A percentile compares a stretch with the other conserved stretches of the same genome.
These are phyloP conservation scores for Callocephalon fimbriatum DNA, from an alignment of 2,113 vertebrate species.

Conservation along the genomic window DNA sequence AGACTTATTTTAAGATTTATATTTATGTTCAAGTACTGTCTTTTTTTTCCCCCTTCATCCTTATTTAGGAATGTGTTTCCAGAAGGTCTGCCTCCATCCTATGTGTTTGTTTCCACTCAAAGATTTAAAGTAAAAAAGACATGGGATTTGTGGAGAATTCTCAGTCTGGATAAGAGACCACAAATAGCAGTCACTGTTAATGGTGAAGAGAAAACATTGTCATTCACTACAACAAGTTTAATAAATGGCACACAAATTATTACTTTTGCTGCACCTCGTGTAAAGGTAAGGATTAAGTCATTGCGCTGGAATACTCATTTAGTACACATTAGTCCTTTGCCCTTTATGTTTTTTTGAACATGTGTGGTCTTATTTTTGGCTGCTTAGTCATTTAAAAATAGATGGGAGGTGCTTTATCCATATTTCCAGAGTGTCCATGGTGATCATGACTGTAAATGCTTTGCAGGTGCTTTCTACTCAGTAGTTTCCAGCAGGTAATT, in stretches of 20 bases:
- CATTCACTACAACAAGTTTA: conserved; percentile 90
- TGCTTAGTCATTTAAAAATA: background rate
- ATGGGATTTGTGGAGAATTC: conserved; percentile 96
- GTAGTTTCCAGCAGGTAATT: background rate
- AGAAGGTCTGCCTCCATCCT: conserved; percentile 95
- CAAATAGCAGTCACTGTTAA: conserved; percentile 94
- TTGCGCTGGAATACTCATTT: background rate
- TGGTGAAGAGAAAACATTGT: conserved; percentile 84
- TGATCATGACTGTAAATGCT: background rate
- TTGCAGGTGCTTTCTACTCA: background rate
- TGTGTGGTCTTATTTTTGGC: background rate
- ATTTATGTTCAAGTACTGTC: background rate
- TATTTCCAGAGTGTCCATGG: background rate
- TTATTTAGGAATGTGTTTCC: conserved; percentile 88
- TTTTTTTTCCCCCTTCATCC: background rate
- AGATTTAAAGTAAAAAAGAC: conserved; percentile 92
- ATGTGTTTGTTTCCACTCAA: conserved; percentile 95
- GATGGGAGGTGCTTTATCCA: background rate
- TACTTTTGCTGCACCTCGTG: conserved; percentile 80
- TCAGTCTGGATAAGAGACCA: conserved; percentile 85
- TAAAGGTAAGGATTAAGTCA: conserved; percentile 79
- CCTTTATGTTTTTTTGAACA: background rate
- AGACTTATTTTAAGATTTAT: background rate
- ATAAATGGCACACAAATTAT: conserved; percentile 87
- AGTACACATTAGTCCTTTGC: background rate